These are phyloP conservation scores for Oscheius sp. DNA, from an alignment of 2,888 invertebrate genomes.

Conservation along the genomic window DNA sequence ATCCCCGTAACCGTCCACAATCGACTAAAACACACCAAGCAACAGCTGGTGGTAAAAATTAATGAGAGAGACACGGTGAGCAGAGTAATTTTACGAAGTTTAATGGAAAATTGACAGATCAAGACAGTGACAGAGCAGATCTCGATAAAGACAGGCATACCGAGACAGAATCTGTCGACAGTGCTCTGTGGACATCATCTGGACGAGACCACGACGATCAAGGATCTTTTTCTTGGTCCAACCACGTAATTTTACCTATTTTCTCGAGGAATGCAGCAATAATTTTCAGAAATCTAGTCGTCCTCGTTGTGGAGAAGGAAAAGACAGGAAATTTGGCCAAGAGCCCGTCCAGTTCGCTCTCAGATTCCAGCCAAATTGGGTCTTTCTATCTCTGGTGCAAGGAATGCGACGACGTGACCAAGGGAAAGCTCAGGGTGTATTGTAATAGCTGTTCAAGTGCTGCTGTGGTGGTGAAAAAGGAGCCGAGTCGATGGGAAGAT, in stretches of 20 bases:
- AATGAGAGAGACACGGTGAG: slow-evolving; percentile 25
- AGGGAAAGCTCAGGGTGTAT: slow-evolving; percentile 60
- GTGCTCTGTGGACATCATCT: slow-evolving; percentile 52
- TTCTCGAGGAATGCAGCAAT: not conserved
- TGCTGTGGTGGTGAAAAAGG: slow-evolving; percentile 51
- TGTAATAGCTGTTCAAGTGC: slow-evolving; percentile 52
- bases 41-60: slow-evolving; percentile 1
- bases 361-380: slow-evolving; percentile 36
- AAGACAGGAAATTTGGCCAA: not conserved
- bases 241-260: slow-evolving; percentile 47
- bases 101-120: slow-evolving; percentile 6
- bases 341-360: not conserved
- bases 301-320: not conserved
- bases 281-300: not conserved
- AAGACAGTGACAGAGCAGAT: slow-evolving; percentile 1
- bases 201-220: slow-evolving; percentile 37
- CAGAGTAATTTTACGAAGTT: not conserved
- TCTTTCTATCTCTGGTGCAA: slow-evolving; percentile 64
- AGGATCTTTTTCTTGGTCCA: slow-evolving; percentile 49
- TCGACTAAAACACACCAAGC: slow-evolving; percentile 7
- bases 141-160: slow-evolving; percentile 30
- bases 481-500: slow-evolving; percentile 59
- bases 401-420: slow-evolving; percentile 46
- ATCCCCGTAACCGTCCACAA: slow-evolving; percentile 28
- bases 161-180: slow-evolving; percentile 45